Evolutionary conservation across 2,113 vertebrate genomes (phyloP), one percentile per base, ranked within the genome.

Genomic region (Felis chaus): DNA sequence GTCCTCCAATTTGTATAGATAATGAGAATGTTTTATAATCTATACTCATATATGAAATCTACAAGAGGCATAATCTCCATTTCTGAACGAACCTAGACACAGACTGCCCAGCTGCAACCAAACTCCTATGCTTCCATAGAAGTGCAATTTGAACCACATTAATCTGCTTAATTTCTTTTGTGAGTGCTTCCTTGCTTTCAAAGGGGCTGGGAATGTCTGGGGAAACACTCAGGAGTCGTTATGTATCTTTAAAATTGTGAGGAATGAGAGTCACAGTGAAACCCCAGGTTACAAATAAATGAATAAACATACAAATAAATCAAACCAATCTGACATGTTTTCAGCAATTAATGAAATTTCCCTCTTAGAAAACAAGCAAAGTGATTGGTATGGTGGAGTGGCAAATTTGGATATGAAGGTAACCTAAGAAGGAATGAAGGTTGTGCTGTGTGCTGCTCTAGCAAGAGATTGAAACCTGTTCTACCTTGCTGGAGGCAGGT

Each of bases 101-200:
- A 93, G 89, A 18, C 86, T 98, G 50, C 83, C 79, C 86, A 96
- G 89, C 94, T 95, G 74, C 10, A 1, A 74, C 61, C 78, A 93
- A 12, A 53, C 85, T 94, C 1, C 4, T 10, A 14, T 68, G 95
- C 55, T 97, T 96, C 74, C 80, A 90, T 53, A 93, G 73, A 53
- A 93, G 53, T 1, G 1, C 13, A 33, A 93, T 55, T 68, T 96
- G 79, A 97, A 95, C 41, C 57, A 95, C 82, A 89, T 84, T 92
- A 97, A 98, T 95, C 89, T 97, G 73, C 63, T 95, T 97, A 96
- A 96, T 97, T 97, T 98, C 78, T 96, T 97, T 97, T 98, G 71
- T 97, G 86, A 90, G 16, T 87, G 68, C 33, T 96, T 89, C 39
- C 89, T 94, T 95, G 74, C 85, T 95, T 87, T 2, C 23, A 95